Evolutionary conservation across 2,797 vertebrate genomes (phyloP).

Genomic region (Dermochelys coriacea): DNA sequence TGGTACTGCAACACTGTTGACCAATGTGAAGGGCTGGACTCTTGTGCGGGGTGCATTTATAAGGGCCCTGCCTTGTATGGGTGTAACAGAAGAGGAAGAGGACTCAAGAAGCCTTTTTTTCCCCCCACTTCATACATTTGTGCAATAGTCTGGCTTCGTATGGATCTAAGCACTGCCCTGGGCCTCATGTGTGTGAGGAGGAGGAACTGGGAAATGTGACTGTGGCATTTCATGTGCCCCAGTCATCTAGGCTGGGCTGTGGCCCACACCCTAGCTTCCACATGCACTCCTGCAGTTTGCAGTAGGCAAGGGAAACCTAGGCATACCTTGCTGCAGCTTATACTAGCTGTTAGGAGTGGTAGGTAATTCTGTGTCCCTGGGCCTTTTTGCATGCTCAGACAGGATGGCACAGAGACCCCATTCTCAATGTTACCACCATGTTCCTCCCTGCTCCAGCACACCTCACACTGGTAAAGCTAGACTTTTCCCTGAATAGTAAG

Average conservation of each 20-base stretch:
- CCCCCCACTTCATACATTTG: not conserved
- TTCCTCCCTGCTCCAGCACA: not conserved
- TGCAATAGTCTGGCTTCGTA: not conserved
- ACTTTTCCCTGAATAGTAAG: not conserved
- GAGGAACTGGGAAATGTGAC: not conserved
- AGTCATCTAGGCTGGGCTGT: not conserved
- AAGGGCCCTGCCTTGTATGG: not conserved
- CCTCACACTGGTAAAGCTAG: not conserved
- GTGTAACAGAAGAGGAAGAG: not conserved
- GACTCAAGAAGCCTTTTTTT: not conserved
- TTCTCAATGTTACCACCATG: not conserved
- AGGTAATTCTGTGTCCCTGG: not conserved
- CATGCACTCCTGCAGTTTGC: not conserved
- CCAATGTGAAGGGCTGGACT: fast-evolving
- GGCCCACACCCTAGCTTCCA: not conserved
- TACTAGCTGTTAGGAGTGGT: not conserved
- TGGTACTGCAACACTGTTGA: not conserved
- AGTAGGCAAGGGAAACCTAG: not conserved
- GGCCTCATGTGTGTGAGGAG: not conserved
- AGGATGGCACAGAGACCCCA: not conserved
- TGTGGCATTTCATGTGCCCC: not conserved
- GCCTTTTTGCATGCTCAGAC: not conserved
- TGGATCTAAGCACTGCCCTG: not conserved
- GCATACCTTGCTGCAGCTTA: not conserved
- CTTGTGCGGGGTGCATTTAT: not conserved